These are phyloP conservation scores for Cephalopholis sonnerati DNA, from an alignment of 2,113 vertebrate species.

Conservation along the genomic window DNA sequence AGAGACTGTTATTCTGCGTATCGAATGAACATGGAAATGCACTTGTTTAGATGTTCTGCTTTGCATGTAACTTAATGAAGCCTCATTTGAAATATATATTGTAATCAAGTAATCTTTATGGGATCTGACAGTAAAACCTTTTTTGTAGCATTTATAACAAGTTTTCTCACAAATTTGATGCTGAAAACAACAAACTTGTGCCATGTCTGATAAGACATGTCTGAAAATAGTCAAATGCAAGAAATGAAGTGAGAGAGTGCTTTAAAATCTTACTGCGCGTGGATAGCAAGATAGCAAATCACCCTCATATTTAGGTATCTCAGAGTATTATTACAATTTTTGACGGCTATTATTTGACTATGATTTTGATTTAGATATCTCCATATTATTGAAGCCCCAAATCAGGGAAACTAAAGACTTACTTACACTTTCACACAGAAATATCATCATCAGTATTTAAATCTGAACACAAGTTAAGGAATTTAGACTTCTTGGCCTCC, in stretches of 20 bases:
- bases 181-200: conserved; percentile 2
- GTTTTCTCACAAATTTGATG: background rate
- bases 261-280: conserved; percentile 48
- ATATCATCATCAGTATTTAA: background rate
- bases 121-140: background rate
- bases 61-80: conserved; percentile 34
- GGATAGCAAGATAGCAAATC: conserved; percentile 58
- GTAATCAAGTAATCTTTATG: background rate
- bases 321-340: conserved; percentile 71
- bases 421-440: background rate
- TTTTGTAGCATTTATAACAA: background rate
- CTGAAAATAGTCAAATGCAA: conserved; percentile 31
- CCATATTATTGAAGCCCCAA: conserved; percentile 41
- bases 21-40: conserved; percentile 20
- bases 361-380: conserved; percentile 60
- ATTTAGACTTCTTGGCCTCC: background rate
- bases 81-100: conserved; percentile 12
- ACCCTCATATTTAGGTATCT: conserved; percentile 34
- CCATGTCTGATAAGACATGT: background rate
- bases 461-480: background rate
- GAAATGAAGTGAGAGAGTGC: conserved; percentile 20
- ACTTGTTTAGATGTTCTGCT: conserved; percentile 31
- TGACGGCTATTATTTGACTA: conserved; percentile 36
- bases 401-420: background rate
- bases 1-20: conserved; percentile 13